Percentiles rank a stretch among this genome's conserved stretches.
phyloP scores from a whole-genome alignment of 1,140 invertebrate genomes.

The Leptestheria dahalacensis region DNA sequence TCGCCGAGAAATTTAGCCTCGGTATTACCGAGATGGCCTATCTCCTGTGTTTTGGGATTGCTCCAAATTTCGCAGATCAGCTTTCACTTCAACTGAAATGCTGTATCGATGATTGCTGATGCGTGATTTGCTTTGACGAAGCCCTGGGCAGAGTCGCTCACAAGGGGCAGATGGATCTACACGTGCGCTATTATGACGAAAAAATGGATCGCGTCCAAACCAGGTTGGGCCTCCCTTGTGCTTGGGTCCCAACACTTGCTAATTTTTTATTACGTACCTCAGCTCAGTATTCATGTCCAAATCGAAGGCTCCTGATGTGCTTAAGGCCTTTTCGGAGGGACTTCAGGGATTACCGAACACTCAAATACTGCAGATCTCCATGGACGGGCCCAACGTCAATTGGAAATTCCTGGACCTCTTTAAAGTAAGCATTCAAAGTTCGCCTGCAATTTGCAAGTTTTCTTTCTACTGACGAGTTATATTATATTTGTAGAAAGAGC shows the following conservation, averaged over 20 bases:
- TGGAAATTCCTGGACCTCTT: slow-evolving; percentile 18
- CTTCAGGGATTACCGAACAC: slow-evolving; percentile 8
- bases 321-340: slow-evolving; percentile 15
- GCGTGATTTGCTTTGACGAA: slow-evolving; percentile 19
- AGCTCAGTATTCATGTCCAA: slow-evolving; percentile 17
- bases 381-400: slow-evolving; percentile 23
- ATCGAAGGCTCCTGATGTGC: slow-evolving; percentile 17
- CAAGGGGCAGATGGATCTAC: slow-evolving; percentile 19
- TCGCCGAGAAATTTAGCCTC: not conserved
- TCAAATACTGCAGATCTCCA: slow-evolving; percentile 21
- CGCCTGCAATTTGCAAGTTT: too few relatives aligned
- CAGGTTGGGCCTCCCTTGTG: too few relatives aligned
- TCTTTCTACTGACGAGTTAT: too few relatives aligned
- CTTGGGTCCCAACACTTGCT: too few relatives aligned
- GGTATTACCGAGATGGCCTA: not conserved
- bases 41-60: not conserved
- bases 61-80: not conserved
- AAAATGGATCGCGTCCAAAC: slow-evolving; percentile 10
- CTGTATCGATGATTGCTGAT: not conserved
- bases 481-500: too few relatives aligned
- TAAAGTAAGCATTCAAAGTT: slow-evolving; percentile 10
- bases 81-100: not conserved
- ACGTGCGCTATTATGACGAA: slow-evolving; percentile 17
- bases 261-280: too few relatives aligned
- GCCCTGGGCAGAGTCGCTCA: slow-evolving; percentile 16